Evolutionary conservation across 2,113 vertebrate genomes (phyloP).

Genomic region (Alces alces): DNA sequence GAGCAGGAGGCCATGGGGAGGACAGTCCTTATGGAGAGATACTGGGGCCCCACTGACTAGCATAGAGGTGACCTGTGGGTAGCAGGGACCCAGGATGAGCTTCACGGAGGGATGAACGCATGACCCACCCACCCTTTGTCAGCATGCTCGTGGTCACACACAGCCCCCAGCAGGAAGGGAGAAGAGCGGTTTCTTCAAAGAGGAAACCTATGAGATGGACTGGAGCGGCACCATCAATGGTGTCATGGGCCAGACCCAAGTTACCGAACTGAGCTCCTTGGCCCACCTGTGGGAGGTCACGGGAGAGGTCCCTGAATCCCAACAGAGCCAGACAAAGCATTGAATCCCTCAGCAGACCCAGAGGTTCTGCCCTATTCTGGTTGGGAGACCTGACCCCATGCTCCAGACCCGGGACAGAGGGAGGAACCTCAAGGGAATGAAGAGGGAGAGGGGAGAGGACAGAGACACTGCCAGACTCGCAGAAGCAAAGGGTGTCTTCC

Average conservation of each 20-base stretch:
- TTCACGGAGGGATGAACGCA: not conserved
- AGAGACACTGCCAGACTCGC: not conserved
- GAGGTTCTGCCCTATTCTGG: not conserved
- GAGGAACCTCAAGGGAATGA: not conserved
- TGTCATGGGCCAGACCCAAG: not conserved
- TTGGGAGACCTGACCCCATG: not conserved
- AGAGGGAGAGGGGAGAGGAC: not conserved
- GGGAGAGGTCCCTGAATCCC: not conserved
- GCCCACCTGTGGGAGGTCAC: not conserved
- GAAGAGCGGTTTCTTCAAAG: not conserved
- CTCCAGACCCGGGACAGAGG: not conserved
- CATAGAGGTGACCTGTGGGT: fast-evolving
- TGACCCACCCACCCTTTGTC: not conserved
- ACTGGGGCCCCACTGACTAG: not conserved
- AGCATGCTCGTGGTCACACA: not conserved
- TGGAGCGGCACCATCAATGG: not conserved
- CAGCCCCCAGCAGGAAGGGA: not conserved
- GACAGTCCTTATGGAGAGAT: not conserved
- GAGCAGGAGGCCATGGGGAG: not conserved
- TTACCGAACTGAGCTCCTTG: not conserved
- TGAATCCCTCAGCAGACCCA: not conserved
- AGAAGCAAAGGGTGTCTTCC: not conserved
- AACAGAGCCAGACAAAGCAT: not conserved
- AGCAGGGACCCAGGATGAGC: not conserved
- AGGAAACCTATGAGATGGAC: not conserved